Evolutionary conservation across 2,113 vertebrate species (phyloP).

Genomic region (Corythaixoides concolor): DNA sequence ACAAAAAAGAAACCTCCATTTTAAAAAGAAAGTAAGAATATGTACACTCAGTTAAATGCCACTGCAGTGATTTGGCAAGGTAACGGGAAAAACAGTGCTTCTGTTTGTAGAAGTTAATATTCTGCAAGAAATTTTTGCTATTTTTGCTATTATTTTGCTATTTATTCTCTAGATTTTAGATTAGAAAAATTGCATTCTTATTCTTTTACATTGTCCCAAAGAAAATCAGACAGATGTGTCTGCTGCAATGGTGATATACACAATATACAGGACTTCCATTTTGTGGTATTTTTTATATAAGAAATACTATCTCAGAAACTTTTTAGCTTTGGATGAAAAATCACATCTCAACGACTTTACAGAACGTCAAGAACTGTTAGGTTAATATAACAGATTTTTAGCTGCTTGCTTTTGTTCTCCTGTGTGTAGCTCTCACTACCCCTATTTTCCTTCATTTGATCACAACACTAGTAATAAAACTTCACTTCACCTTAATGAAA

Average conservation of each 20-base stretch:
- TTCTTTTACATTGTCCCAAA: not conserved
- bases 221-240: not conserved
- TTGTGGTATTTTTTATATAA: not conserved
- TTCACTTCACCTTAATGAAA: conserved; percentile 69
- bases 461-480: conserved; percentile 60
- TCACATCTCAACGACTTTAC: not conserved
- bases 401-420: not conserved
- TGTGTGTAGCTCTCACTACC: not conserved
- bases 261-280: not conserved
- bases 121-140: not conserved
- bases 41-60: not conserved
- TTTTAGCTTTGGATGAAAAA: conserved; percentile 36
- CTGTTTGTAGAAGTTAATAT: not conserved
- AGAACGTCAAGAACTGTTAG: not conserved
- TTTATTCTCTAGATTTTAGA: not conserved
- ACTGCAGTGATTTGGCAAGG: not conserved
- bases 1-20: not conserved
- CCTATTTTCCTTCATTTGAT: conserved; percentile 58
- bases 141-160: not conserved
- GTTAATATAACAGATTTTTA: not conserved
- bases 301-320: not conserved
- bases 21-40: not conserved
- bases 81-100: not conserved
- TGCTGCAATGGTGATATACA: not conserved
- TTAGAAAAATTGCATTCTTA: not conserved